phyloP scores from a whole-genome alignment of 2,113 vertebrate species.

The Irena cyanogastra region DNA sequence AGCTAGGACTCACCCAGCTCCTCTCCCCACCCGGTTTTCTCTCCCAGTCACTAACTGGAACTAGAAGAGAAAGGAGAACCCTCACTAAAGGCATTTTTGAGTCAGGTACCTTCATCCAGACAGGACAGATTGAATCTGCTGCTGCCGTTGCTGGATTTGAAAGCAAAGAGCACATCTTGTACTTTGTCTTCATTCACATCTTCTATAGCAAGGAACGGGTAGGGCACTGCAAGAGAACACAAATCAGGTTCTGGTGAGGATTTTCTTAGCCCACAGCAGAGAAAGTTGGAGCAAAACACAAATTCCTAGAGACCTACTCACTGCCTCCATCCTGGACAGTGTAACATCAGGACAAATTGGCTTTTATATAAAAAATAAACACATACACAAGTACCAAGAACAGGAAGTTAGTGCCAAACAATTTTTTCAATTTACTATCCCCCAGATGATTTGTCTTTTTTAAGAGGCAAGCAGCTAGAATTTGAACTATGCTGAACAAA shows the following conservation, averaged over 20 bases:
- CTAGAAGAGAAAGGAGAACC: not conserved
- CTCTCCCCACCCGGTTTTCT: not conserved
- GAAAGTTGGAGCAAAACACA: not conserved
- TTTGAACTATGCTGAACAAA: not conserved
- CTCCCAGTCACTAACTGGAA: not conserved
- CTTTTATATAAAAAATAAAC: not conserved
- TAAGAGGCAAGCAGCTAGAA: not conserved
- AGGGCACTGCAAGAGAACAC: slow-evolving; percentile 73
- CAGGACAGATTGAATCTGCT: slow-evolving; percentile 74
- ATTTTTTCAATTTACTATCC: not conserved
- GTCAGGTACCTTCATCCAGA: slow-evolving; percentile 72
- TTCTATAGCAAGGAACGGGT: slow-evolving; percentile 77
- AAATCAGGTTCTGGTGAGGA: not conserved
- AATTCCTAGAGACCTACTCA: slow-evolving; percentile 29
- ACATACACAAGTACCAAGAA: not conserved
- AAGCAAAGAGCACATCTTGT: slow-evolving; percentile 83
- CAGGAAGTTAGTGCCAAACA: slow-evolving; percentile 2
- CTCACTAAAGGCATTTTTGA: not conserved
- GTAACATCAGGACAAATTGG: not conserved
- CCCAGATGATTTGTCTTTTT: not conserved
- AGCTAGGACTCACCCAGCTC: not conserved
- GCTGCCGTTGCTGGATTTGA: slow-evolving; percentile 64
- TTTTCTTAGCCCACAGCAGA: not conserved
- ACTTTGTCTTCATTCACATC: slow-evolving; percentile 82
- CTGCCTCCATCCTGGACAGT: not conserved